Percentiles rank a stretch among this genome's conserved stretches.
Evolutionary conservation across 1,140 invertebrate genomes (phyloP).

Genomic region (Leptinotarsa lineolata): DNA sequence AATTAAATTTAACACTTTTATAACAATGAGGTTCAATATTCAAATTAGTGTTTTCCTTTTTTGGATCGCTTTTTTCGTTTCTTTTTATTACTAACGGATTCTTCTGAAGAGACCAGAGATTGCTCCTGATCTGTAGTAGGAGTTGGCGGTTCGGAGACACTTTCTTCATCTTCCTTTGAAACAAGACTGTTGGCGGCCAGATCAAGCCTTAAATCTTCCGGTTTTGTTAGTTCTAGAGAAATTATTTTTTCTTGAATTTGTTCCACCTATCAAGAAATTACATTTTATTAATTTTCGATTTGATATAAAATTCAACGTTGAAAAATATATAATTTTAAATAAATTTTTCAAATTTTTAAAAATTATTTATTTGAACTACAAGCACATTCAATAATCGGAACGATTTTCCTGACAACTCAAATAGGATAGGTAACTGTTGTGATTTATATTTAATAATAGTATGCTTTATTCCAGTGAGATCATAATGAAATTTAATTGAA

Average conservation of each 20-base stretch:
- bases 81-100: slow-evolving; percentile 44
- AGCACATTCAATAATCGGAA: too few relatives aligned
- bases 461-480: too few relatives aligned
- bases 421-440: too few relatives aligned
- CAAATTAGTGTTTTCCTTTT: slow-evolving; percentile 47
- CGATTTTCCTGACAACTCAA: too few relatives aligned
- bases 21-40: slow-evolving; percentile 1
- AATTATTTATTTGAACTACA: too few relatives aligned
- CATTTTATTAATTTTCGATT: background rate
- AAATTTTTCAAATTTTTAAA: too few relatives aligned
- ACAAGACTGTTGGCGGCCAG: slow-evolving; percentile 33
- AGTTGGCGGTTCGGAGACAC: slow-evolving; percentile 48
- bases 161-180: slow-evolving; percentile 29
- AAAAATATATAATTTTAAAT: too few relatives aligned
- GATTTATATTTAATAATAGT: too few relatives aligned
- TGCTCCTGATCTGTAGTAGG: slow-evolving; percentile 49
- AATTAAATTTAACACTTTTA: background rate
- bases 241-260: slow-evolving; percentile 87
- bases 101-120: slow-evolving; percentile 38
- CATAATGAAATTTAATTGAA: too few relatives aligned
- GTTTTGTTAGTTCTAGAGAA: slow-evolving; percentile 74
- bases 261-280: slow-evolving; percentile 68
- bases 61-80: slow-evolving; percentile 50
- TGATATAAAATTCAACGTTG: too few relatives aligned
- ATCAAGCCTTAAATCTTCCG: slow-evolving; percentile 40